Evolutionary conservation across 2,797 vertebrate species (phyloP), one percentile per base, ranked within the genome.

Genomic region (Pampus argenteus): DNA sequence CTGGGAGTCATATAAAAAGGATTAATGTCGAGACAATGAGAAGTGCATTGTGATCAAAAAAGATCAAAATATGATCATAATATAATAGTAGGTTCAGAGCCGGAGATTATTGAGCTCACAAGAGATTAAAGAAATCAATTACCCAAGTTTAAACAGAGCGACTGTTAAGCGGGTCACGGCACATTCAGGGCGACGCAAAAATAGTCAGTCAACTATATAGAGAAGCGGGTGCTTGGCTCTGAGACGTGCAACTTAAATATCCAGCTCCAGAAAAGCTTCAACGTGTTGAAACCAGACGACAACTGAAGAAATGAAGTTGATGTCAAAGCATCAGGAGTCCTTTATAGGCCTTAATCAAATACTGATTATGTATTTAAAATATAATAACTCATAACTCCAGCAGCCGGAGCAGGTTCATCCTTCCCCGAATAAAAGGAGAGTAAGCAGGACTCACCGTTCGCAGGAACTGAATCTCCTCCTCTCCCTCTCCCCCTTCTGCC

Each of bases 381-480:
- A n/a, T n/a, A n/a, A n/a, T n/a, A n/a, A n/a, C n/a, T n/a, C n/a
- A n/a, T n/a, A n/a, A n/a, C 47, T 38, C 56, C 51, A 26, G 67
- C 67, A 76, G 64, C 71, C 38, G 1, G 66, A 40, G 61, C 76
- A 76, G 76, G 78, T 76, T 47, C 17, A 38, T 28, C 20, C 63
- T 69, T n/a, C n/a, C 66, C 56, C 58, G 26, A 34, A n/a, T n/a
- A 60, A 68, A 68, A 56, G 47, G 54, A 85, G 79, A 73, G 66
- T 71, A 71, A 90, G 85, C 44, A 38, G 73, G 57, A 95, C 96
- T 94, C 92, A 98, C 97, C 86, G 97, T 98, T 83, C 97, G 93
- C 81, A 98, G 93, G 89, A 98, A 98, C 91, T 96, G 97, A 70
- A 98, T 97, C 86, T 98, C 97, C 86, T 97, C 97, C 78, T 98